Base-by-base conservation (phyloP, 2,888 invertebrate species). In the Thumatha senex region DNA sequence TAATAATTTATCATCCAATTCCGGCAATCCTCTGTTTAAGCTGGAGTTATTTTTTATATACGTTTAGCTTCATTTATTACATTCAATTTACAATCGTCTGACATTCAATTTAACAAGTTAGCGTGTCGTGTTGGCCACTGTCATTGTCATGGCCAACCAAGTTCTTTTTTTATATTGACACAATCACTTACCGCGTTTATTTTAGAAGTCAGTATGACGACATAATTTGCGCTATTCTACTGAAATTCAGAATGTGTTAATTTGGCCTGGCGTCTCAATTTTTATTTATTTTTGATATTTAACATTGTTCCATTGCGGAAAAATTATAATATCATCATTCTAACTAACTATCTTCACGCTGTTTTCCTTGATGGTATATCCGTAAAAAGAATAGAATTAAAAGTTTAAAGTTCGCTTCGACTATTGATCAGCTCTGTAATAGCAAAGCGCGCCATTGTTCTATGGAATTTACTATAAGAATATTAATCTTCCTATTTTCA, bases 111-210 rank as follows among this genome's bases (percentile, higher is more conserved):
- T 74, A 61, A 58, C 61, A 69, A 67, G 70, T 76, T 73, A 67
- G 70, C 75, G 53, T 50, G 43, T 53, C 50, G 50, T 45, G 18
- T 4, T 5, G 2, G 18, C 5, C 31, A 45, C 68, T 72, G 74
- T 68, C 81, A 80, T 76, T 84, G 86, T 82, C 86, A 84, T 55
- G 82, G 79, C 46, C 75, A 43, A 50, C 62, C 54, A 65, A 51
- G 56, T 61, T 54, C 61, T 68, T 55, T 58, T 53, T 48, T 56
- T 42, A 51, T 59, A 53, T 69, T 63, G 63, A 44, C 46, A 34
- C 43, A 59, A 55, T 35, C 34, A 46, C 46, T 67, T 63, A 63
- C 9, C 40, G 51, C 31, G 48, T 30, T 52, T 56, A 56, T 44
- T 47, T 48, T 38, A 40, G 48, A 7, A 2, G 18, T 24, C 18